Base-by-base conservation (phyloP, 1,140 invertebrate genomes). In the Archivesica marissinica region DNA sequence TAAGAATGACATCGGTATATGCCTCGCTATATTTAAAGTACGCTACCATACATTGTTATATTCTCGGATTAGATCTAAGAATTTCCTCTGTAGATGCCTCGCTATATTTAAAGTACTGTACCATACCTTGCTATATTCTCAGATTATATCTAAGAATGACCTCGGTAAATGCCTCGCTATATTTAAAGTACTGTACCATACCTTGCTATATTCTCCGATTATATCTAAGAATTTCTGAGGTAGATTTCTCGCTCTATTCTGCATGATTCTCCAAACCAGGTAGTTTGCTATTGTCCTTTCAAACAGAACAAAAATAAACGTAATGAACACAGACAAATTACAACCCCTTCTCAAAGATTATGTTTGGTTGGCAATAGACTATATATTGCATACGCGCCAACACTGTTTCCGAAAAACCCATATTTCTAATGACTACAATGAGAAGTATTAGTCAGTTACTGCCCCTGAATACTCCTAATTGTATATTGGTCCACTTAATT, bases 261-360 rank as follows among this genome's bases (percentile, higher is more conserved):
- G 95, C 25, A 98, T 96, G 88, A 98, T 97, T 87, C 97, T 95
- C 97, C 97, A 98, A 11, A 98, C 92, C 59, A 97, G 89, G 94
- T 97, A 97, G 94, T 97, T 97, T 30, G 96, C 94, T 87, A 97
- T 91, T 88, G 95, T 94, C 78, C 92, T 93, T 78, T 38, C 6
- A 20, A 33, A 2, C 41, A 72, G 25, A 72, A 11, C 28, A 50
- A 44, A 35, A 39, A 33, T 38, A 33, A 64, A 30, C 28, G 0
- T 35, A n/a, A n/a, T n/a, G n/a, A n/a, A n/a, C n/a, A n/a, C 47
- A 50, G 47, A 50, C n/a, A 13, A 13, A 50, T 13, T 50, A 50
- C n/a, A 50, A 50, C 13, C 47, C 47, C 13, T 13, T 13, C 13
- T 50, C 13, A 13, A 13, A 13, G 47, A n/a, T 50, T 13, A n/a